Base-by-base conservation (phyloP, 2,113 vertebrate species). In the Cygnus atratus region DNA sequence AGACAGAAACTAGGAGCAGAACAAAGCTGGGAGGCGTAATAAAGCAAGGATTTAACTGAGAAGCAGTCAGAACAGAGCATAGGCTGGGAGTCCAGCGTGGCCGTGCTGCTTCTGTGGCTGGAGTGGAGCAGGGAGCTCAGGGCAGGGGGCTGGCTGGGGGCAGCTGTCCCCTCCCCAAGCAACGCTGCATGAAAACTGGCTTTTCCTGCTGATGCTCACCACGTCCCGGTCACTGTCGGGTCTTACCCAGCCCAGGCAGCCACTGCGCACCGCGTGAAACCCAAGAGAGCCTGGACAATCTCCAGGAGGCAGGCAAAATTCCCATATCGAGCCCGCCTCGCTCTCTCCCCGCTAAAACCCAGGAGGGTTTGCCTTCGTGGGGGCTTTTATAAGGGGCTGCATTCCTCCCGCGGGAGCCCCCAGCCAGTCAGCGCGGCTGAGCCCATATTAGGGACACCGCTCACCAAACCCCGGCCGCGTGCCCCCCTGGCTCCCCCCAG, bases 351-450 rank as follows among this genome's bases (percentile, higher is more conserved):
- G 66, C 33, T 41, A 43, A 94, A 84, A 41, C 39, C 83, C 43
- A 12, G 85, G 19, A 39, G 88, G 50, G 88, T 89, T 94, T 94
- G 84, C 88, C 71, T 96, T 93, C 10, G 3, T 68, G 73, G 90
- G 80, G 90, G 50, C 92, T 97, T 97, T 97, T 96, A 96, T 93
- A 96, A 86, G 77, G 92, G 92, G 46, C 73, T 84, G 67, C 33
- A 39, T 94, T 95, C 74, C 76, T 79, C 41, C 50, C 52, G 6
- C 2, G 2, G 59, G 62, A 90, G 11, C 62, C 65, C 79, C 52
- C 83, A 95, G 81, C 95, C 97, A 96, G 87, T 97, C 93, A 97
- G 90, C 0, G 0, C 1, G 4, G 62, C 76, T 70, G 55, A 95
- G 90, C 46, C 97, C 93, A 90, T 97, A 95, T 94, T 95, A 93